These are phyloP conservation scores for Prosopocoilus inquinatus DNA, from an alignment of 2,888 invertebrate genomes.

Conservation along the genomic window DNA sequence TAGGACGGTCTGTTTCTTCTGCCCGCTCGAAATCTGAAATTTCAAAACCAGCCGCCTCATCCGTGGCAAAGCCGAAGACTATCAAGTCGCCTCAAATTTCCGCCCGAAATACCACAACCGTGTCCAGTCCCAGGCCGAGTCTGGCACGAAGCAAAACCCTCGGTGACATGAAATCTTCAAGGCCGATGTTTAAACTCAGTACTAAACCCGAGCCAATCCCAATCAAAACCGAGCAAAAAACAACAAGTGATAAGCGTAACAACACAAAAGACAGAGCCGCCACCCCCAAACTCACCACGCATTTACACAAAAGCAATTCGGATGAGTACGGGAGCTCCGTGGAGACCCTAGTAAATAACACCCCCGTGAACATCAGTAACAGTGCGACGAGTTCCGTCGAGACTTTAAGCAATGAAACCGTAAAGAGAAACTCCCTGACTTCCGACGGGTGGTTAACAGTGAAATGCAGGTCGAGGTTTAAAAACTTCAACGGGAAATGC, in stretches of 20 bases:
- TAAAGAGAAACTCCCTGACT: conserved; percentile 42
- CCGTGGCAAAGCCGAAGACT: conserved; percentile 21
- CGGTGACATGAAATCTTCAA: conserved; percentile 45
- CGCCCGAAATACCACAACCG: conserved; percentile 17
- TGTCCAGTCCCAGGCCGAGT: conserved; percentile 20
- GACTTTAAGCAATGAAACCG: conserved; percentile 57
- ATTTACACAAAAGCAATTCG: conserved; percentile 7
- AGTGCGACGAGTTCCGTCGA: conserved; percentile 58
- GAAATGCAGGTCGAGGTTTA: conserved; percentile 66
- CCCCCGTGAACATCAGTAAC: conserved; percentile 38
- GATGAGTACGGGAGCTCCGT: conserved; percentile 40
- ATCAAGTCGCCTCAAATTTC: conserved; percentile 20
- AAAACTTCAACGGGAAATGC: conserved; percentile 51
- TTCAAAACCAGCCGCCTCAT: conserved; percentile 29
- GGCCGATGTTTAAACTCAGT: conserved; percentile 19
- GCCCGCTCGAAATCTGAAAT: conserved; percentile 33
- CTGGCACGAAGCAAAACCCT: conserved; percentile 46
- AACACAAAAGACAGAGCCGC: background rate
- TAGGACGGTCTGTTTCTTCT: conserved; percentile 38
- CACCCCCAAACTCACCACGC: background rate
- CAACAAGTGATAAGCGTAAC: conserved; percentile 7
- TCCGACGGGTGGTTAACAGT: conserved; percentile 89
- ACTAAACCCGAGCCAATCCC: conserved; percentile 12
- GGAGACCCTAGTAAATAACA: conserved; percentile 47
- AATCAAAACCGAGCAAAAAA: conserved; percentile 8